Conservation (phyloP, 2,888 invertebrate genomes). For the Melinaea menophilus region DNA sequence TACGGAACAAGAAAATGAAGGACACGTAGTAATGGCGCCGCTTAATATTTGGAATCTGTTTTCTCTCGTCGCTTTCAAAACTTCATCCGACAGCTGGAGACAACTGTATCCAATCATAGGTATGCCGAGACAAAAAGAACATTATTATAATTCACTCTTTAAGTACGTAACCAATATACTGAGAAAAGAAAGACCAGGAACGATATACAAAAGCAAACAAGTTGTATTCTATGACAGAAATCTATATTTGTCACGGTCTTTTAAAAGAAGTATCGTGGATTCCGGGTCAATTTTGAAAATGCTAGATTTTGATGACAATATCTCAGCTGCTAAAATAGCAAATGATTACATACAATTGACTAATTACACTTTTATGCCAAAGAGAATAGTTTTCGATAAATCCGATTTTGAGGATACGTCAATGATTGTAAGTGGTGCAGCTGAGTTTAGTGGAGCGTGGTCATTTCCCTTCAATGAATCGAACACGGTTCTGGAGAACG, state of each 20-base stretch:
- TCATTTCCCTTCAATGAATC: not conserved
- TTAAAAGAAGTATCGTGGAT: not conserved
- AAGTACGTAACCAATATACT: not conserved
- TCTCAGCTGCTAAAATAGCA: not conserved
- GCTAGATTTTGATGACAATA: conserved; percentile 4
- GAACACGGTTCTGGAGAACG: not conserved
- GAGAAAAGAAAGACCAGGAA: not conserved
- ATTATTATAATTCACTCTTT: not conserved
- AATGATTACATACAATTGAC: not conserved
- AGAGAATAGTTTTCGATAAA: not conserved
- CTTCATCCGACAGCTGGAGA: not conserved
- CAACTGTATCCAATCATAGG: not conserved
- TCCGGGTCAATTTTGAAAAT: not conserved
- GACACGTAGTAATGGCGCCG: not conserved
- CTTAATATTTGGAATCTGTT: not conserved
- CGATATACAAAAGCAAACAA: not conserved
- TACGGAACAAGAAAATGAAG: not conserved
- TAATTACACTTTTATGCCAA: not conserved
- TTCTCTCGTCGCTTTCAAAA: not conserved
- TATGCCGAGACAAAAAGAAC: not conserved
- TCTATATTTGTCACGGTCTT: not conserved
- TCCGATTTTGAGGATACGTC: not conserved
- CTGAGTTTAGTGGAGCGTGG: not conserved
- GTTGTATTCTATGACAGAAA: not conserved
- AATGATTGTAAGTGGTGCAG: conserved; percentile 1